Percentiles rank a stretch among this genome's conserved stretches.
phyloP scores from a whole-genome alignment of 2,797 vertebrate genomes.

The Lepus townsendii region DNA sequence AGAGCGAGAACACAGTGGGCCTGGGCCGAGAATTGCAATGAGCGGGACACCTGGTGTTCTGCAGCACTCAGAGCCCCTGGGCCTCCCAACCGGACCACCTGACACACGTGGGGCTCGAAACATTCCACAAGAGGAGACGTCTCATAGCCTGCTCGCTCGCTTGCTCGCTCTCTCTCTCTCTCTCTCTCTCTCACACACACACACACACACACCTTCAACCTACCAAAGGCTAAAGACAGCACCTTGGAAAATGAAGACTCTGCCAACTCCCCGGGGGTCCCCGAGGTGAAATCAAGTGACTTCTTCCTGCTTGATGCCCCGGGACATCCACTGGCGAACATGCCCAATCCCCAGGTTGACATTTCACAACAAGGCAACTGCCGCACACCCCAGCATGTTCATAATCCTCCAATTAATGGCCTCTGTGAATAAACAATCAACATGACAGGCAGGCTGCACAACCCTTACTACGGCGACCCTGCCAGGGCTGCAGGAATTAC shows the following conservation, averaged over 20 bases:
- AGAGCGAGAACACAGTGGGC: too few relatives aligned
- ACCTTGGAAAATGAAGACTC: neutral
- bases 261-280: neutral
- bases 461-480: constrained; percentile 67
- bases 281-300: neutral
- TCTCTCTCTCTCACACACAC: neutral
- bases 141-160: too few relatives aligned
- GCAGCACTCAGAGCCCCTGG: neutral
- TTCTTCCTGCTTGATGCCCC: neutral
- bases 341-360: constrained; percentile 64
- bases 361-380: constrained; percentile 74
- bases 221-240: neutral
- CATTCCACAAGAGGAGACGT: neutral
- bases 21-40: neutral
- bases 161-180: too few relatives aligned
- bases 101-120: neutral
- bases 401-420: constrained; percentile 86
- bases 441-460: constrained; percentile 82
- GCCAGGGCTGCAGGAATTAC: constrained; percentile 60
- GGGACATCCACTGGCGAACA: neutral
- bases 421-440: constrained; percentile 86
- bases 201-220: neutral
- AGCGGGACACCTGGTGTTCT: neutral
- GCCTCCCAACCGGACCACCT: neutral
- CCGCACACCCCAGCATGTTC: constrained; percentile 80